Evolutionary conservation across 2,888 invertebrate genomes (phyloP).

Genomic region (Micropterix aruncella): DNA sequence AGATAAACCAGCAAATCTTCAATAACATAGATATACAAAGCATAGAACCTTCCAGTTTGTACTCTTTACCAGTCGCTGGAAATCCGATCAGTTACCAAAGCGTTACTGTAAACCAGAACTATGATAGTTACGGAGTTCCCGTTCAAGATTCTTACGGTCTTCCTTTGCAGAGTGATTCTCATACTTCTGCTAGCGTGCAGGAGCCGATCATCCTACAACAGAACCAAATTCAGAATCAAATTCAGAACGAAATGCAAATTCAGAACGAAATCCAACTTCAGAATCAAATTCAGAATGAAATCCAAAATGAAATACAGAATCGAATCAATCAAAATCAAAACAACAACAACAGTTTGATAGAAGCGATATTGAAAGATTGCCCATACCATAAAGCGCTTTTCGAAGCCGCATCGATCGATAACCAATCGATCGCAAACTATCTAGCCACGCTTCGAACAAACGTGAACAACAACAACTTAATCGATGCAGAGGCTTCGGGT

Average conservation of each 20-base stretch:
- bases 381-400: constrained; percentile 38
- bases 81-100: constrained; percentile 34
- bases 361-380: constrained; percentile 34
- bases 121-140: constrained; percentile 11
- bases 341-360: constrained; percentile 16
- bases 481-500: constrained; percentile 20
- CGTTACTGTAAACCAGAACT: constrained; percentile 3
- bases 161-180: too few relatives aligned
- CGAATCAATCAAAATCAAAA: background rate
- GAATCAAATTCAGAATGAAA: background rate
- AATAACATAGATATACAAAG: constrained; percentile 23
- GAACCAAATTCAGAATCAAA: background rate
- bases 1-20: constrained; percentile 18
- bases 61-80: constrained; percentile 34
- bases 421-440: constrained; percentile 33
- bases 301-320: background rate
- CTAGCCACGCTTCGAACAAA: constrained; percentile 37
- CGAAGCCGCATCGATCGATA: constrained; percentile 27
- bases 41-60: constrained; percentile 34
- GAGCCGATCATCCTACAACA: background rate
- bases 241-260: background rate
- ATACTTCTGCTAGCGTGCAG: background rate
- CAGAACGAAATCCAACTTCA: background rate
- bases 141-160: background rate
- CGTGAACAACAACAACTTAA: constrained; percentile 21